phyloP scores from a whole-genome alignment of 2,797 vertebrate species.

The Apodemus agrarius region DNA sequence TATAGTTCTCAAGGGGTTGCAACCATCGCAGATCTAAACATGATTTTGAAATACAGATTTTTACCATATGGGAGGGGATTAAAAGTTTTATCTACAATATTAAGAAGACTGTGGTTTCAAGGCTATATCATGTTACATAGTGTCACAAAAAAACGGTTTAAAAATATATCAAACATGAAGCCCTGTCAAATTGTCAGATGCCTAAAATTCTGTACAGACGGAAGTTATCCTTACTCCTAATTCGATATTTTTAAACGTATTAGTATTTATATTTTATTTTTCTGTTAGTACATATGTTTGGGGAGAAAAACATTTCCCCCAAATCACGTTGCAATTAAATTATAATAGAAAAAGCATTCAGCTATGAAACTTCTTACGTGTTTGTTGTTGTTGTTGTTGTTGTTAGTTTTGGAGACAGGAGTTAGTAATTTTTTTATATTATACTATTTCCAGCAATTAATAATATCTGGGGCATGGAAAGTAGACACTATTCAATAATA shows the following conservation, averaged over 20 bases:
- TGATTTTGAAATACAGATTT: not conserved
- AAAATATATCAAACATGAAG: not conserved
- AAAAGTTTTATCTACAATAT: not conserved
- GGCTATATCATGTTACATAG: too few relatives aligned
- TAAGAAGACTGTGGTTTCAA: not conserved
- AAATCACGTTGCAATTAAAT: not conserved
- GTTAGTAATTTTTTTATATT: not conserved
- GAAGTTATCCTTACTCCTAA: not conserved
- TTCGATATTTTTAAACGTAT: not conserved
- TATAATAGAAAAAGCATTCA: not conserved
- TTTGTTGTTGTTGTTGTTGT: not conserved
- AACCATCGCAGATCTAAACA: too few relatives aligned
- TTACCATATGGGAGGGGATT: not conserved
- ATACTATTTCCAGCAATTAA: not conserved
- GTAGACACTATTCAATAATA: not conserved
- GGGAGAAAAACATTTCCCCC: not conserved
- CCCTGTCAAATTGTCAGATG: not conserved
- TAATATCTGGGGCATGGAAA: not conserved
- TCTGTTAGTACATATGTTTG: not conserved
- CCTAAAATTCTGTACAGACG: not conserved
- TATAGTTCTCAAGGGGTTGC: not conserved
- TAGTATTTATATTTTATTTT: not conserved
- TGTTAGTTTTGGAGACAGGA: not conserved
- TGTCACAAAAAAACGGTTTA: not conserved
- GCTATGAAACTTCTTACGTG: not conserved